These are phyloP conservation scores for Sepioteuthis lessoniana DNA, from an alignment of 2,888 invertebrate species.

Conservation along the genomic window DNA sequence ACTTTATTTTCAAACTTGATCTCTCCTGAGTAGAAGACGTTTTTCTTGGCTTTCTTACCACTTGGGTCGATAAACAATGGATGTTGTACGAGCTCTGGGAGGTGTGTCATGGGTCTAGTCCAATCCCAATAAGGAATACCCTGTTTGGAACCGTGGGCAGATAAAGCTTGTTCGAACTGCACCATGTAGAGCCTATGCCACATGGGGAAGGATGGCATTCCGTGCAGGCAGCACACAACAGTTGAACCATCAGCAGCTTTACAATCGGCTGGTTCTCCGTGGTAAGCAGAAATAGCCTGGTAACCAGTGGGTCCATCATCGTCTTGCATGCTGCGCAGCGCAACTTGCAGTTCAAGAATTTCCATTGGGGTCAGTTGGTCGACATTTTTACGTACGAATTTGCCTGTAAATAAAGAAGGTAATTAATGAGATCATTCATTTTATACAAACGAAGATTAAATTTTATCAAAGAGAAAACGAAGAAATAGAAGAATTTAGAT, in stretches of 20 bases:
- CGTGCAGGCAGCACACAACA: conserved; percentile 55
- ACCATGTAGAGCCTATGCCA: conserved; percentile 56
- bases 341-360: conserved; percentile 52
- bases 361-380: conserved; percentile 52
- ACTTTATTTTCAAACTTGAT: conserved; percentile 50
- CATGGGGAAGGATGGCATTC: conserved; percentile 55
- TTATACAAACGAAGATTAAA: too few relatives aligned
- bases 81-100: conserved; percentile 53
- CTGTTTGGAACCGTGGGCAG: conserved; percentile 41
- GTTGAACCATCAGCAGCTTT: conserved; percentile 43
- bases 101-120: conserved; percentile 52
- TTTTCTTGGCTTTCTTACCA: conserved; percentile 53
- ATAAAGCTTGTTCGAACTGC: conserved; percentile 52
- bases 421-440: too few relatives aligned
- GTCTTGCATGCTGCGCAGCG: conserved; percentile 50
- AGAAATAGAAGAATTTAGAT: too few relatives aligned
- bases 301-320: conserved; percentile 52
- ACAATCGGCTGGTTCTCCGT: conserved; percentile 55
- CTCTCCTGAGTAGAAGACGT: conserved; percentile 55
- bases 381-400: conserved; percentile 54
- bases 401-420: conserved; percentile 40
- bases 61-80: conserved; percentile 48
- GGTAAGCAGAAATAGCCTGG: conserved; percentile 54
- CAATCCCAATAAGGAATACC: conserved; percentile 59
- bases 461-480: too few relatives aligned